Conservation (phyloP, 2,113 vertebrate genomes). For the Tenrec ecaudatus region DNA sequence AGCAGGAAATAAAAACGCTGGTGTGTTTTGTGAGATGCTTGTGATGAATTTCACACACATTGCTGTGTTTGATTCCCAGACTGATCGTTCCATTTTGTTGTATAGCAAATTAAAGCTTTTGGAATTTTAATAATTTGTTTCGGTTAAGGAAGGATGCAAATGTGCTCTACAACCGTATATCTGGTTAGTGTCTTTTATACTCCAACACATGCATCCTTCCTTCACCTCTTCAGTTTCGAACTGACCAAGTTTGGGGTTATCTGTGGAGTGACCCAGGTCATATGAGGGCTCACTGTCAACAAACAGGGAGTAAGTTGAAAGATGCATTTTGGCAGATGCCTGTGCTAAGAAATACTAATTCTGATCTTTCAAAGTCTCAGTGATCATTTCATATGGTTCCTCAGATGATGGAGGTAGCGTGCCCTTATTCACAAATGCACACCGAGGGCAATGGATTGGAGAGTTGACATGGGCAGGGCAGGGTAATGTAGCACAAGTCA, state of each 20-base stretch:
- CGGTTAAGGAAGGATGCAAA: constrained; percentile 26
- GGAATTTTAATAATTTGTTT: constrained; percentile 33
- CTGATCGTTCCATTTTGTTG: constrained; percentile 33
- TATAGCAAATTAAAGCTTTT: constrained; percentile 11
- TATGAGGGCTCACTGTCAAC: background rate
- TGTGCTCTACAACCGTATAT: background rate
- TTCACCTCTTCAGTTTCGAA: background rate
- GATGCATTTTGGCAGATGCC: background rate
- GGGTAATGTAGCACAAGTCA: constrained; percentile 24
- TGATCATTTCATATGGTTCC: background rate
- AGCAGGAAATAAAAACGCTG: background rate
- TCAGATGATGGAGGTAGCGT: background rate
- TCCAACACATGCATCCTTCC: background rate
- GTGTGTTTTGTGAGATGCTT: constrained; percentile 17
- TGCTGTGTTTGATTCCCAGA: constrained; percentile 40
- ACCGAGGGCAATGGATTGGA: constrained; percentile 33
- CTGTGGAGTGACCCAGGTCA: background rate
- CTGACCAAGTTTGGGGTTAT: background rate
- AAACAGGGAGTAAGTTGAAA: background rate
- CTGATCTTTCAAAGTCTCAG: constrained; percentile 9
- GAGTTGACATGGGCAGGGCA: background rate
- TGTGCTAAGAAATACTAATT: background rate
- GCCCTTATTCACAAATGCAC: constrained; percentile 48
- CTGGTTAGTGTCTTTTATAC: background rate
- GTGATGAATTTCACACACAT: constrained; percentile 12